Evolutionary conservation across 2,113 vertebrate species (phyloP).

Genomic region (Ctenodactylus gundi): DNA sequence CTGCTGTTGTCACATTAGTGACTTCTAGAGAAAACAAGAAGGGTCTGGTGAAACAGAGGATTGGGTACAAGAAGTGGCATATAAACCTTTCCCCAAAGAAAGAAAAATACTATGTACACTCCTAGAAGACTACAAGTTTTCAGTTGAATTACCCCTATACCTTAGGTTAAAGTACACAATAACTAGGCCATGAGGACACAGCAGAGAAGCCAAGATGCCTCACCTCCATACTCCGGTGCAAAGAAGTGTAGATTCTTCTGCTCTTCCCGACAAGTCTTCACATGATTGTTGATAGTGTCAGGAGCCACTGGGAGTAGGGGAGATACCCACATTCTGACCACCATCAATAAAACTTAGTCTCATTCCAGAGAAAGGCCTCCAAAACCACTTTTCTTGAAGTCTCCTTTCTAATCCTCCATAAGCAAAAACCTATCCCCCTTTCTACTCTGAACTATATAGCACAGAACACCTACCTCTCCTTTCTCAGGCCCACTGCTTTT

Average conservation of each 20-base stretch:
- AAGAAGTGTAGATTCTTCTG: constrained; percentile 99
- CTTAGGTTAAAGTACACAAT: background rate
- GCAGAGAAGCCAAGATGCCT: constrained; percentile 17
- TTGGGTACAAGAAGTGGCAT: background rate
- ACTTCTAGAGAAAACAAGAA: constrained; percentile 85
- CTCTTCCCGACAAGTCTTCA: constrained; percentile 98
- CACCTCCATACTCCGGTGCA: constrained; percentile 98
- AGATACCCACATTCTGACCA: constrained; percentile 66
- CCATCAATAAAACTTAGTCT: constrained; percentile 32
- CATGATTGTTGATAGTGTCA: constrained; percentile 99
- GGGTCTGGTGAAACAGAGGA: background rate
- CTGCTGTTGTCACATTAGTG: constrained; percentile 96
- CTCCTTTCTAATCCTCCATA: constrained; percentile 34
- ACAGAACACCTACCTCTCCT: background rate
- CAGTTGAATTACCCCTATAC: background rate
- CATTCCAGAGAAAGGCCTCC: constrained; percentile 51
- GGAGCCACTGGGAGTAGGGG: constrained; percentile 91
- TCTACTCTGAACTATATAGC: background rate
- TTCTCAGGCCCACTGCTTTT: background rate
- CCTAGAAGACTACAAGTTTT: background rate
- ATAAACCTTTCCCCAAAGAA: background rate
- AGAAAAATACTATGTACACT: background rate
- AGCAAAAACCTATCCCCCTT: background rate
- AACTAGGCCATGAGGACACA: background rate
- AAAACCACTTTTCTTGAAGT: background rate